Base-by-base conservation (phyloP, 2,113 vertebrate genomes). In the Daphoenositta chrysoptera region DNA sequence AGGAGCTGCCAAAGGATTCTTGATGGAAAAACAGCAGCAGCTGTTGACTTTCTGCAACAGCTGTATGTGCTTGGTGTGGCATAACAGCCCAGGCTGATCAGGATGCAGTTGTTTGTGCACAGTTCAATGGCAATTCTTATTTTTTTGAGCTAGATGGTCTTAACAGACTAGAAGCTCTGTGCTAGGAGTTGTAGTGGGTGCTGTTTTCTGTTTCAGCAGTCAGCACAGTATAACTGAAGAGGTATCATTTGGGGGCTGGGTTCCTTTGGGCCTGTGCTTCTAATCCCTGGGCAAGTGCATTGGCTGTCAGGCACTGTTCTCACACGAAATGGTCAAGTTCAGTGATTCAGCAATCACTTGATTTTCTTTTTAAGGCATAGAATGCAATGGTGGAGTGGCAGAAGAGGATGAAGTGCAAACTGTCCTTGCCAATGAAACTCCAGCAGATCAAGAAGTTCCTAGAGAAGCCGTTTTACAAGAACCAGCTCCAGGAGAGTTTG, bases 371-470 rank as follows among this genome's bases (percentile, higher is more conserved):
- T 73, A 93, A 98, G 98, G 97, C n/a, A 78, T 97, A 97, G 99
- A 99, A 94, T 99, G 99, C 96, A 99, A 99, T 93, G 99, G 99
- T 80, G 98, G 98, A 57, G 97, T 98, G 88, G 95, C 97, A 11
- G 99, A 98, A 94, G 99, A 98, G 71, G 99, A 98, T 47, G 98
- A 98, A 89, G 97, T 97, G 60, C 98, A 96, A 88, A 93, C 97
- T 57, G 96, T 94, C 65, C 96, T 97, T 57, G 93, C 98, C 28
- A 97, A 96, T 85, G 98, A 98, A 76, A 97, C 97, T 15, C 96
- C 98, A 91, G 98, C 99, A 53, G 99, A 99, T 96, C 99, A 99
- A 94, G 99, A 99, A 93, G 99, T 99, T 93, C 99, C 99, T 40
- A 98, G 98, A 91, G 98, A 99, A 21, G 97, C 98, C 3, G 96